A percentile compares a stretch with the other conserved stretches of the same genome.
Evolutionary conservation across 1,140 invertebrate genomes (phyloP).

Genomic region (Hypsibius dujardini): DNA sequence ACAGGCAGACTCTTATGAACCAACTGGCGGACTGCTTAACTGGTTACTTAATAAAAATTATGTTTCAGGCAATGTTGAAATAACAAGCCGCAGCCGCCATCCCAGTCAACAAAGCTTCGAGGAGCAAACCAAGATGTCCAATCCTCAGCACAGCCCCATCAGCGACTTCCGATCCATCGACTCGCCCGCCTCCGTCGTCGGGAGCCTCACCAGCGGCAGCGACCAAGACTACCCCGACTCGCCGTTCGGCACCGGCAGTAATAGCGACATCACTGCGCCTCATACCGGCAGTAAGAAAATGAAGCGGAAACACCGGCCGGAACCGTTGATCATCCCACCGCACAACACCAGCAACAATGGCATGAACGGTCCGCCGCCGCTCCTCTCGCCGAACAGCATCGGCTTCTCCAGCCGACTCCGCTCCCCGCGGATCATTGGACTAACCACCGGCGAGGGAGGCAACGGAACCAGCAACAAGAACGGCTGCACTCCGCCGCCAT

Average conservation of each 20-base stretch:
- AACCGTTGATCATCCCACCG: constrained; percentile 40
- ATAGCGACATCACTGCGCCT: background rate
- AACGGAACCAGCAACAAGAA: constrained; percentile 7
- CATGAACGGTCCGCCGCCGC: constrained; percentile 31
- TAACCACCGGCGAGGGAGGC: constrained; percentile 8
- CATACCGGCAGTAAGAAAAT: constrained; percentile 32
- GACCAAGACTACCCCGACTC: constrained; percentile 18
- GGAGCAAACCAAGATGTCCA: too few relatives aligned
- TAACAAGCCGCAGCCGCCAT: too few relatives aligned
- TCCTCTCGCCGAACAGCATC: constrained; percentile 29
- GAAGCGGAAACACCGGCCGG: constrained; percentile 44
- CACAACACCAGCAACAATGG: constrained; percentile 25
- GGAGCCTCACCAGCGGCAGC: constrained; percentile 11
- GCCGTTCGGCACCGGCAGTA: background rate
- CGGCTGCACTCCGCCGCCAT: constrained; percentile 38
- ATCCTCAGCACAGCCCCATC: too few relatives aligned
- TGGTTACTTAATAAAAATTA: too few relatives aligned
- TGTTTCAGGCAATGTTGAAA: too few relatives aligned
- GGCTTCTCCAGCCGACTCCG: constrained; percentile 39
- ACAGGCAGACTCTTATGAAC: too few relatives aligned
- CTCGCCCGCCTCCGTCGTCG: background rate
- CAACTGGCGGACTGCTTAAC: too few relatives aligned
- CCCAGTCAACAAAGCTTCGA: too few relatives aligned
- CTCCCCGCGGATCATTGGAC: constrained; percentile 36
- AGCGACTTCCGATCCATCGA: background rate